These are phyloP conservation scores for Odontophorus gujanensis DNA, from an alignment of 2,113 vertebrate species.

Conservation along the genomic window DNA sequence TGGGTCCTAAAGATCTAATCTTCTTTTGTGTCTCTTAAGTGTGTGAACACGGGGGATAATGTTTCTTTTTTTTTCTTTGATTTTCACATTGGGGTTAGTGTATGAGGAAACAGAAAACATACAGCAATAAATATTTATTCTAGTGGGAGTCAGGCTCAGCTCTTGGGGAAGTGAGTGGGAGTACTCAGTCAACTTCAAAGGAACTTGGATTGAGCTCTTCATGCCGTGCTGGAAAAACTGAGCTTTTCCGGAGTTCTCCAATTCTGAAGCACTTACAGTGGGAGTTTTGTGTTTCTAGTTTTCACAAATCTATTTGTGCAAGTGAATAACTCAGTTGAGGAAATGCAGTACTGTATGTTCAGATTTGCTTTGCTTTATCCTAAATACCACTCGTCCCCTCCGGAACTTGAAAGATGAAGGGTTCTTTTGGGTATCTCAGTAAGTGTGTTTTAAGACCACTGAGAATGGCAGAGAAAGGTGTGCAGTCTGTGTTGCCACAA, in stretches of 20 bases:
- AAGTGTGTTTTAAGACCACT: background rate
- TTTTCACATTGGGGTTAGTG: background rate
- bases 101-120: background rate
- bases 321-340: background rate
- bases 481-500: background rate
- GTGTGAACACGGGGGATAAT: background rate
- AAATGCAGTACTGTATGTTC: background rate
- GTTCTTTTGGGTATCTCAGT: background rate
- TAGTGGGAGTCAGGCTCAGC: background rate
- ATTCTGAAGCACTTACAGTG: background rate
- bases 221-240: background rate
- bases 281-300: background rate
- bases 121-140: slow-evolving; percentile 41
- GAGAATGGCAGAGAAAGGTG: background rate
- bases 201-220: background rate
- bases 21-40: background rate
- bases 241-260: background rate
- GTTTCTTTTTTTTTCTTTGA: background rate
- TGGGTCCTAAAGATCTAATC: background rate
- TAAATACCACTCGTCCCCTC: background rate
- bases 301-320: background rate
- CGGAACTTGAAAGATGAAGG: background rate
- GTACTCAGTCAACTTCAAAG: slow-evolving; percentile 25
- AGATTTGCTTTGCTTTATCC: background rate
- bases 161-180: slow-evolving; percentile 18